Base-by-base conservation (phyloP, 2,113 vertebrate genomes). In the Gasterosteus nipponicus region DNA sequence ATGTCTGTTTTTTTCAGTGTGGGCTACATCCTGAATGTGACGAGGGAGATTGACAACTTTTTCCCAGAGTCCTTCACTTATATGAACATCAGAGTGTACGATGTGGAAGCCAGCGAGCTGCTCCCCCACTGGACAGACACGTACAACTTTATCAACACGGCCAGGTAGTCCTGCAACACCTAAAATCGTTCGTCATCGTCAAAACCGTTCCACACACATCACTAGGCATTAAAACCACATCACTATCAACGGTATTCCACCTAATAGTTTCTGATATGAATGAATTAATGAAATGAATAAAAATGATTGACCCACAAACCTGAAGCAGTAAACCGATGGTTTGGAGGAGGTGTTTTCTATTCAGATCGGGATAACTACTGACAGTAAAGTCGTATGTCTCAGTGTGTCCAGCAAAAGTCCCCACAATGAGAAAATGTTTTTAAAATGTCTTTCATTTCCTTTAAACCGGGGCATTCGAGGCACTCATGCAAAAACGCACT, bases 1-100 rank as follows among this genome's bases (percentile, higher is more conserved):
- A 46, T 31, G 2, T 54, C 56, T 78, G n/a, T 63, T 57, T 84
- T 26, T 86, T 88, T 93, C 91, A 99, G 98, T 61, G 89, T 99
- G 44, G 96, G 95, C 73, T 97, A 98, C 91, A 98, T 99, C 87
- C 89, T 99, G 61, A 99, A 99, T 9, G 94, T 99, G 86, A 97
- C 97, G 0, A 95, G 95, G 66, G 98, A 99, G 93, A 99, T 99
- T 0, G 98, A 99, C 92, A 99, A 99, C 94, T 99, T 99, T 89
- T 99, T 96, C 89, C 98, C 98, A 0, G 97, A 96, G 0, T 93
- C 94, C 33, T 99, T 98, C 91, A 94, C 80, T 3, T 99, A 99
- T 84, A 95, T 96, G 94, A 99, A 98, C 0, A 94, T 99, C 84
- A 91, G 98, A 35, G 94, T 99, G 54, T 96, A 97, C 1, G 97